Evolutionary conservation across 2,797 vertebrate species (phyloP).

Genomic region (Protonibea diacanthus): DNA sequence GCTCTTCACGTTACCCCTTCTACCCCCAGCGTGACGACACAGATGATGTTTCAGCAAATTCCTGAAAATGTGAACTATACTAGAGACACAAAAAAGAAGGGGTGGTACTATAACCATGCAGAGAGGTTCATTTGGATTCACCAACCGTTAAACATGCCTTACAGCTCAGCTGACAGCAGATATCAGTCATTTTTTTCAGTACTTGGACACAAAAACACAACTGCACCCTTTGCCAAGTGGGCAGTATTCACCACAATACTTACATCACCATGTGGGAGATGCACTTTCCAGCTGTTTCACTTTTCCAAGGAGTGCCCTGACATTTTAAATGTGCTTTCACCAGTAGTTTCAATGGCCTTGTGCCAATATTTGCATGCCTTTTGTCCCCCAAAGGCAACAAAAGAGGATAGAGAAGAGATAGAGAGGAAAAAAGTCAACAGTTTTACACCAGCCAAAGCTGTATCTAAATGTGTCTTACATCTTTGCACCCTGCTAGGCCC

Average conservation of each 20-base stretch:
- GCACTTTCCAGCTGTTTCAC: conserved; percentile 72
- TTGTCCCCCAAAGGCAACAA: conserved; percentile 81
- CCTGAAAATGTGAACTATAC: conserved; percentile 82
- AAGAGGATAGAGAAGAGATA: conserved; percentile 60
- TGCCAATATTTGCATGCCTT: conserved; percentile 84
- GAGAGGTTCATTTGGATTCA: conserved; percentile 62
- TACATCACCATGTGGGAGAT: conserved; percentile 34
- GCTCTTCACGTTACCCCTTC: conserved; percentile 81
- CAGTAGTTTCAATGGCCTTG: conserved; percentile 70
- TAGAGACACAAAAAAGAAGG: conserved; percentile 19
- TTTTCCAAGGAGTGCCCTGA: conserved; percentile 73
- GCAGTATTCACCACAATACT: conserved; percentile 30
- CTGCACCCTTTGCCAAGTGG: conserved; percentile 13
- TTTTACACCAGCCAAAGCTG: conserved; percentile 78
- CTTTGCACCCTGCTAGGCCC: conserved; percentile 80
- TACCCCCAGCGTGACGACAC: conserved; percentile 87
- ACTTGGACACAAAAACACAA: neutral
- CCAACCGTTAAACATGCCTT: conserved; percentile 35
- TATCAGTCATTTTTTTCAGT: conserved; percentile 10
- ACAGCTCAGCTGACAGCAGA: conserved; percentile 29
- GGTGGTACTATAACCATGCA: conserved; percentile 13
- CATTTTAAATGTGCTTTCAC: conserved; percentile 82
- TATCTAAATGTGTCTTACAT: conserved; percentile 85
- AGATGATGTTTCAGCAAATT: conserved; percentile 91
- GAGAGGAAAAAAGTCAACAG: conserved; percentile 75